Evolutionary conservation across 2,113 vertebrate genomes (phyloP), one percentile per base, ranked within the genome.

Genomic region (Pterocles burchelli): DNA sequence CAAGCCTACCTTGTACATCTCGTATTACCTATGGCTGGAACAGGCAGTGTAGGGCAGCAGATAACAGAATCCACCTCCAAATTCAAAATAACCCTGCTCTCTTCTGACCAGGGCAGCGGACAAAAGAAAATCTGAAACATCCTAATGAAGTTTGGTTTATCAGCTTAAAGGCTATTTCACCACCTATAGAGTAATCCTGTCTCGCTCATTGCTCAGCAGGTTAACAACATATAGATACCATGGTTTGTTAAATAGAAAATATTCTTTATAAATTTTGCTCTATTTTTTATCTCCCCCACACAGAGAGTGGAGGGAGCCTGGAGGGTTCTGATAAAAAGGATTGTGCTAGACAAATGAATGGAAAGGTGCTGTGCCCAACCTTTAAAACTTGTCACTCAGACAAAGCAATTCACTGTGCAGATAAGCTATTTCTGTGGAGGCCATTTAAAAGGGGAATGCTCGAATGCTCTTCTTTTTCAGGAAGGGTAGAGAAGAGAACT

Each of bases 251-350:
- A 91, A 85, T 8, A 62, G 68, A 82, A 88, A 85, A 92, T 52
- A 68, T 26, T 82, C 29, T 88, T 83, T 0, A 41, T 46, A 89
- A 81, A 41, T 34, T 81, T 55, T 52, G 21, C 19, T 88, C 1
- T 5, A 16, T 89, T 93, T 1, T 4, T 96, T 97, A 96, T 97
- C 92, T 95, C 20, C 46, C 33, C 17, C 2, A 0, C 73, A 55
- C 90, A 92, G 90, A 70, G 61, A 78, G 55, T 18, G 51, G 49
- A 91, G 72, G 2, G 5, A 90, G 81, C 54, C 93, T 96, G 96
- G 34, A 93, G 54, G 57, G 61, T 91, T 84, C 76, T 86, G 93
- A 96, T 97, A 97, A 97, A 92, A 91, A 84, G 75, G 78, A 59
- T 33, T 86, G 46, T 57, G 49, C 22, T 46, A n/a, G 58, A 70